These are phyloP conservation scores for Psylliodes chrysocephalus DNA, from an alignment of 2,888 invertebrate genomes.

Conservation along the genomic window DNA sequence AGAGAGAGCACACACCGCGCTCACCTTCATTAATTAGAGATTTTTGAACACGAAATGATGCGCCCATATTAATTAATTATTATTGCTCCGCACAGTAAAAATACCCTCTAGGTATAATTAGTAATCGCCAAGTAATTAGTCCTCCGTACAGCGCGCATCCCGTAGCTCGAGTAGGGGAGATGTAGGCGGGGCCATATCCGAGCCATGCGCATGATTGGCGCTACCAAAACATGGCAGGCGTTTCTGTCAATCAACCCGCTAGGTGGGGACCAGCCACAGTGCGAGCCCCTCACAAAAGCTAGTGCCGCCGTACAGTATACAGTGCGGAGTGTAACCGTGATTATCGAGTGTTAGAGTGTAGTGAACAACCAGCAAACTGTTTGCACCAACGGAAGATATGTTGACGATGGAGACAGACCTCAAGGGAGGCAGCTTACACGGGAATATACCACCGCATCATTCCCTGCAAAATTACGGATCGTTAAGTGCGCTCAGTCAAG, in stretches of 20 bases:
- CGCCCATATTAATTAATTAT: conserved; percentile 65
- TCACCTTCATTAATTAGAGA: conserved; percentile 59
- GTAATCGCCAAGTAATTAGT: conserved; percentile 63
- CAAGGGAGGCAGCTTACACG: conserved; percentile 88
- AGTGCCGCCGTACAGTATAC: conserved; percentile 57
- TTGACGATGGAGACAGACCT: conserved; percentile 92
- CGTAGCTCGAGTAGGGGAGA: conserved; percentile 37
- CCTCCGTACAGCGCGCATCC: conserved; percentile 41
- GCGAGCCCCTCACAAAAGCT: conserved; percentile 57
- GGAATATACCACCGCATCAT: conserved; percentile 87
- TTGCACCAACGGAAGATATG: conserved; percentile 87
- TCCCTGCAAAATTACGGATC: conserved; percentile 76
- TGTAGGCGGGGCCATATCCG: conserved; percentile 41
- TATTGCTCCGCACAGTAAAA: conserved; percentile 63
- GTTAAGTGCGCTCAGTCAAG: conserved; percentile 76
- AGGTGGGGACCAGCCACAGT: conserved; percentile 54
- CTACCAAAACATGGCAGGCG: conserved; percentile 62
- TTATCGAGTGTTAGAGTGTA: conserved; percentile 49
- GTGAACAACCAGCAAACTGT: conserved; percentile 75
- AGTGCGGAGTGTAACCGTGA: conserved; percentile 51
- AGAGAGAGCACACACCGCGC: conserved; percentile 3
- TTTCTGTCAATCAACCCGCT: conserved; percentile 60
- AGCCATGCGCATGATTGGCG: conserved; percentile 56
- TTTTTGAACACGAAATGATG: conserved; percentile 64
- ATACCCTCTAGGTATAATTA: conserved; percentile 66